phyloP scores from a whole-genome alignment of 2,113 vertebrate species.

The Aix galericulata region DNA sequence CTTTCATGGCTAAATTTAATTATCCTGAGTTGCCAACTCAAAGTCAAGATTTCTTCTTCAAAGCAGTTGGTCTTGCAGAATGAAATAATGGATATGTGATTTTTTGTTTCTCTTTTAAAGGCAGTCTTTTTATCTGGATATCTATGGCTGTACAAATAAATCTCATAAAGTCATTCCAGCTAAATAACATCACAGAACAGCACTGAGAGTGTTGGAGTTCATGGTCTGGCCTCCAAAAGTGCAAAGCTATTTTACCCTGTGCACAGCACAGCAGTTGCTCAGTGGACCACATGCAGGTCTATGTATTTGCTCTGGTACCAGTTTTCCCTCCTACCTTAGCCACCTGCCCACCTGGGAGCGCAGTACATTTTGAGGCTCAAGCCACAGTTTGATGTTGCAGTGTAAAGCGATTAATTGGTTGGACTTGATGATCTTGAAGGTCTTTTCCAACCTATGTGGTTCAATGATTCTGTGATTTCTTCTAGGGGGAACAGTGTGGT shows the following conservation, averaged over 20 bases:
- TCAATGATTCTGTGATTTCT: background rate
- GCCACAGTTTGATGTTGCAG: background rate
- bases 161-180: background rate
- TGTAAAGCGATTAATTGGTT: background rate
- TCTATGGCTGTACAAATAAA: background rate
- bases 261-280: background rate
- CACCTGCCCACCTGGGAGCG: too few species aligned
- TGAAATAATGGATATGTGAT: background rate
- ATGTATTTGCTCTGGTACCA: too few species aligned
- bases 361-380: background rate
- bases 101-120: background rate
- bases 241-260: background rate
- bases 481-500: background rate
- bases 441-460: background rate
- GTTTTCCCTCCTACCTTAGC: background rate
- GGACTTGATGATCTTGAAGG: background rate
- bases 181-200: background rate
- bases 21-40: background rate
- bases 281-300: background rate
- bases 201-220: background rate
- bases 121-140: background rate
- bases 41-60: conserved; percentile 28
- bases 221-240: background rate
- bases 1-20: conserved; percentile 22
- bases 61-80: background rate